Base-by-base conservation (phyloP, 2,113 vertebrate genomes). In the Pseudorectes ferrugineus region DNA sequence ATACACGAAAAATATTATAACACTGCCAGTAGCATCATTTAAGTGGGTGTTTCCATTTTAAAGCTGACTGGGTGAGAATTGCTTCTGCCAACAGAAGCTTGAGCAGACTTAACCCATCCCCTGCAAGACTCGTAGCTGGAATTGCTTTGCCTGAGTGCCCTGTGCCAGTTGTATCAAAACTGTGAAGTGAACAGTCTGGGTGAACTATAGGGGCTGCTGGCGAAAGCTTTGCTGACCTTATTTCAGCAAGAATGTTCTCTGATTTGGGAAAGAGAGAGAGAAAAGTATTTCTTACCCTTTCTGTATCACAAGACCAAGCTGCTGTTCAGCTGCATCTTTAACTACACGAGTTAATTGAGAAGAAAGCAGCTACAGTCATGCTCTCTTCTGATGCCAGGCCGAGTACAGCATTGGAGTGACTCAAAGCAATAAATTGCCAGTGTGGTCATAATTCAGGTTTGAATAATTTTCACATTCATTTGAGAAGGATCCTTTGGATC, bases 61-160 rank as follows among this genome's bases (percentile, higher is more conserved):
- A 92, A 94, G 29, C 43, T 90, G 52, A n/a, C 72, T 58, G 78
- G 24, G 12, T 73, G 58, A 59, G 68, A 79, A 40, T 55, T 73
- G 24, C 22, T 81, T 73, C 61, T 95, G 75, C 82, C 54, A 78
- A 18, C 33, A 67, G 46, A 83, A 67, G 51, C 40, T 51, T 0
- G 5, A 79, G 54, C 48, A 65, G 36, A 31, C 19, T 67, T 72
- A 82, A 61, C 59, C 46, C 76, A 62, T 46, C 31, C 28, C n/a
- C 26, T 12, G 21, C 0, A 0, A 71, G 63, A 21, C 43, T 71
- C 0, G 0, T 17, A 13, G n/a, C 33, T 67, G 79, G 43, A 9
- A 22, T 68, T 11, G 21, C 29, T 62, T 68, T 80, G 24, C 68
- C 13, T 0, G 6, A 19, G 46, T 24, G 29, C 20, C 43, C 28